A percentile compares a stretch with the other conserved stretches of the same genome.
Conservation (phyloP, 2,797 vertebrate species). For the Pristis pectinata region DNA sequence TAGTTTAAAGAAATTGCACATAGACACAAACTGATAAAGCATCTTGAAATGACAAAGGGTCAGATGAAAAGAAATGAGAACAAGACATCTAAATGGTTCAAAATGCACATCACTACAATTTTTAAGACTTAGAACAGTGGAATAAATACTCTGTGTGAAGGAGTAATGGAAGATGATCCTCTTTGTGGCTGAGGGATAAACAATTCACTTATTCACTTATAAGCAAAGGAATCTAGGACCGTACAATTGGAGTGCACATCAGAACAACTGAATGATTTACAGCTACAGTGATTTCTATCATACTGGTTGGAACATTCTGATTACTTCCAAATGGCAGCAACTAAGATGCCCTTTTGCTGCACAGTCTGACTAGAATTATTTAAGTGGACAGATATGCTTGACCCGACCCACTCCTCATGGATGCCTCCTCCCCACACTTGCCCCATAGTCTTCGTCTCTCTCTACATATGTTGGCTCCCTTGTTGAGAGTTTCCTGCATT, state of each 20-base stretch:
- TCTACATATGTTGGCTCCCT: no score
- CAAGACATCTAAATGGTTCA: background rate
- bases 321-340: background rate
- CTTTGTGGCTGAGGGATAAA: background rate
- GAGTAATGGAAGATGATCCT: background rate
- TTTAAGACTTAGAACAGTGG: background rate
- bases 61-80: background rate
- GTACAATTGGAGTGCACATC: background rate
- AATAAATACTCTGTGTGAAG: background rate
- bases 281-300: background rate
- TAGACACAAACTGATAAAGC: background rate
- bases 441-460: no score
- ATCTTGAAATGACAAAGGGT: background rate
- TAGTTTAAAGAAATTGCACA: background rate
- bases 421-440: no score
- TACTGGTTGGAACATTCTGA: background rate
- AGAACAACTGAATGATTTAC: background rate
- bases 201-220: constrained; percentile 38
- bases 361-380: background rate
- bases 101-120: background rate
- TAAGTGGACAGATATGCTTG: no score
- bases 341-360: background rate
- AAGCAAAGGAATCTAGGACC: constrained; percentile 11
- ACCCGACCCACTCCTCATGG: no score
- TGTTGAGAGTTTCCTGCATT: no score